phyloP scores from a whole-genome alignment of 2,888 invertebrate genomes.

The Tetragonula carbonaria region DNA sequence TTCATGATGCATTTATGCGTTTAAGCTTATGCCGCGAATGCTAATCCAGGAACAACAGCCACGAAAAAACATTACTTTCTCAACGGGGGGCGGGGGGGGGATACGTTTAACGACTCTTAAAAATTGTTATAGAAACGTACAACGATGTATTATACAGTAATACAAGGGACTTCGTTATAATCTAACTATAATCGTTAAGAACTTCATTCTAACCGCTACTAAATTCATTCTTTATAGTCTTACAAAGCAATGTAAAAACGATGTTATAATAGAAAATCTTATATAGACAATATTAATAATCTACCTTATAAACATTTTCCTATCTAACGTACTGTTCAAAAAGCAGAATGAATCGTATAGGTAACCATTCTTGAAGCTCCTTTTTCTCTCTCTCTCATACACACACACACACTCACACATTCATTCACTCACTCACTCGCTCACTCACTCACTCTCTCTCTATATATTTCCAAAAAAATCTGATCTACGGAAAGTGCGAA shows the following conservation, averaged over 20 bases:
- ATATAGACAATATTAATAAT: slow-evolving; percentile 34
- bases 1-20: slow-evolving; percentile 32
- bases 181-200: slow-evolving; percentile 16
- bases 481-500: slow-evolving; percentile 2
- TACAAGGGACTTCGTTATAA: not conserved
- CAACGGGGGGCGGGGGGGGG: not conserved
- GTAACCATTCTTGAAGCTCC: not conserved
- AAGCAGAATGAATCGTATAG: slow-evolving; percentile 16
- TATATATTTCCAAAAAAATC: not conserved
- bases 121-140: slow-evolving; percentile 30
- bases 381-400: not conserved
- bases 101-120: slow-evolving; percentile 24
- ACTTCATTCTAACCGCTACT: slow-evolving; percentile 19
- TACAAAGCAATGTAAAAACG: slow-evolving; percentile 44
- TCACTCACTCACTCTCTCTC: not conserved
- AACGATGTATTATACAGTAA: slow-evolving; percentile 30
- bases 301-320: slow-evolving; percentile 36
- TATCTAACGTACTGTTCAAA: slow-evolving; percentile 6
- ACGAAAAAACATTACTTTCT: not conserved
- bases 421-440: not conserved
- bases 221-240: slow-evolving; percentile 16
- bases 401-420: not conserved
- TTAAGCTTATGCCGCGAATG: slow-evolving; percentile 30
- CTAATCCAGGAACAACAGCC: slow-evolving; percentile 29
- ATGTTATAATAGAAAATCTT: slow-evolving; percentile 38